These are phyloP conservation scores for Pollenia griseotomentosa DNA, from an alignment of 2,888 invertebrate species.

Conservation along the genomic window DNA sequence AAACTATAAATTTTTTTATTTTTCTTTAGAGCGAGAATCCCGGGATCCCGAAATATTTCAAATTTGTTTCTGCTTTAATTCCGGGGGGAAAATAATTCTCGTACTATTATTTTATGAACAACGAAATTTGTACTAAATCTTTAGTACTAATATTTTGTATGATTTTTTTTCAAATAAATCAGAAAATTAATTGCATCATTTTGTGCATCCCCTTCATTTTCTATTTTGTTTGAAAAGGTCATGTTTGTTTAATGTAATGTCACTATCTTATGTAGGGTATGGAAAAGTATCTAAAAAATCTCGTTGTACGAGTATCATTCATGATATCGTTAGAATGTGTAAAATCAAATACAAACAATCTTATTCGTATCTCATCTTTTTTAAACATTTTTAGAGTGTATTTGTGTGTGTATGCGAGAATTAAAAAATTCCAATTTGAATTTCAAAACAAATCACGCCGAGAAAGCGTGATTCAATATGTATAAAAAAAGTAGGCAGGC, in stretches of 20 bases:
- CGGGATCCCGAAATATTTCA: too few species aligned
- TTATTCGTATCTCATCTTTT: slow-evolving; percentile 10
- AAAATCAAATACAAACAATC: slow-evolving; percentile 21
- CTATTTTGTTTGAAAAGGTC: background rate
- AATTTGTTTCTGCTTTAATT: too few species aligned
- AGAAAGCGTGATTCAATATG: slow-evolving; percentile 63
- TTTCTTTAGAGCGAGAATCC: too few species aligned
- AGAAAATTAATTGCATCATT: too few species aligned
- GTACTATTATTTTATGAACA: too few species aligned
- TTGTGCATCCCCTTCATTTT: background rate
- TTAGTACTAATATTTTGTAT: too few species aligned
- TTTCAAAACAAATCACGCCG: slow-evolving; percentile 69
- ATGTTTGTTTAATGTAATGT: background rate
- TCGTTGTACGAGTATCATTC: background rate
- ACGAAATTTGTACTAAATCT: too few species aligned
- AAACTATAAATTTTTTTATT: too few species aligned
- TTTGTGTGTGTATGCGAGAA: slow-evolving; percentile 18
- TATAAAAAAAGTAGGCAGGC: slow-evolving; percentile 21
- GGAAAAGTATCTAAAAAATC: slow-evolving; percentile 22
- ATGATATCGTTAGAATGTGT: slow-evolving; percentile 8
- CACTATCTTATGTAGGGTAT: slow-evolving; percentile 32
- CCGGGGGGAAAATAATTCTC: too few species aligned
- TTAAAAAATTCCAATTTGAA: slow-evolving; percentile 65
- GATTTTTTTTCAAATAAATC: too few species aligned
- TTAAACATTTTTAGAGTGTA: background rate